Base-by-base conservation (phyloP, 2,888 invertebrate genomes). In the Pterostichus madidus region DNA sequence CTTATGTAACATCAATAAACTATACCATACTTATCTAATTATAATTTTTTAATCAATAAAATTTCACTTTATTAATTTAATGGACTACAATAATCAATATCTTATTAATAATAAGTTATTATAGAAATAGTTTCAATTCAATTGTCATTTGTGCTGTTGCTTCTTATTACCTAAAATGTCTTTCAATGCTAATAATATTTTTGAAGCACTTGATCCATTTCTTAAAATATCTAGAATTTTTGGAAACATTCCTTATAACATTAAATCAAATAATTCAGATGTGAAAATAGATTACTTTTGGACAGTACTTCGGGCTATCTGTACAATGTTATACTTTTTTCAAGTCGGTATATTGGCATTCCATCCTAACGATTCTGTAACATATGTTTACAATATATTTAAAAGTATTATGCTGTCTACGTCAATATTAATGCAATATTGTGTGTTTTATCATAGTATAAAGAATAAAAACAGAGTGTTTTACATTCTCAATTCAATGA, bases 201-300 rank as follows among this genome's bases (percentile, higher is more conserved):
- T 56, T 17, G 53, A 56, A n/a, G 53, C 53, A 13, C 8, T 56
- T 13, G 17, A 0, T 56, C 10, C 31, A 31, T 59, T 59, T 31
- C 31, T 8, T 24, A 59, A 11, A 11, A 59, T 59, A 24, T 59
- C 32, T 11, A 59, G 59, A 59, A 10, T 59, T 11, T 59, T 32
- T 32, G 59, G 59, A 59, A 59, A 32, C 31, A 24, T 59, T 32
- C 59, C 59, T 11, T 59, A 59, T 11, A 24, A 11, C 8, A 31
- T 59, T 31, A 32, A 24, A 24, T 31, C 5, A 59, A 31, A 59
- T 59, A 59, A 59, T 10, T 31, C 17, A 31, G 31, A 59, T 24
- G 24, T 59, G 17, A 11, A 24, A 31, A 59, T 17, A 24, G 53
- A 56, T 17, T 56, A 56, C 15, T 31, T 59, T 59, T 59, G 17